A percentile compares a stretch with the other conserved stretches of the same genome.
Evolutionary conservation across 1,140 invertebrate genomes (phyloP).

Genomic region (Latrodectus geometricus): DNA sequence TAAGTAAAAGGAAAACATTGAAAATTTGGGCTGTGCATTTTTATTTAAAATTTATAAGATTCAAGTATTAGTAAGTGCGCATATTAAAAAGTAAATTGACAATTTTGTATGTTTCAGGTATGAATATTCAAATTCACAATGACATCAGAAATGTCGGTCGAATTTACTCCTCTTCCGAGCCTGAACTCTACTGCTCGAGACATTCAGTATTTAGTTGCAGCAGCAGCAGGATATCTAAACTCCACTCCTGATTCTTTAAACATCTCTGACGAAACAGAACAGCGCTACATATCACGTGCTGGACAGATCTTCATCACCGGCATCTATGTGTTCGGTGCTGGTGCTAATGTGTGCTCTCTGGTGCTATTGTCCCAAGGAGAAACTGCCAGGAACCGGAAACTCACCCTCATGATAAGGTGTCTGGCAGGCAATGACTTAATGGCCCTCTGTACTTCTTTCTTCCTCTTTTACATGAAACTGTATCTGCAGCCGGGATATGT

Average conservation of each 20-base stretch:
- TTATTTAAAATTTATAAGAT: too few relatives aligned
- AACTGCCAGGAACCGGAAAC: conserved; percentile 76
- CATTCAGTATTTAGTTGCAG: not conserved
- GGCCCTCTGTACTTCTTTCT: conserved; percentile 72
- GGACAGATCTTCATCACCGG: conserved; percentile 40
- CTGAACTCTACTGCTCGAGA: not conserved
- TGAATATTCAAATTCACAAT: not conserved
- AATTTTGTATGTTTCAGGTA: not conserved
- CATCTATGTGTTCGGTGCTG: conserved; percentile 50
- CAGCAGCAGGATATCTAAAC: not conserved
- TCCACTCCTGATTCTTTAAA: conserved; percentile 7
- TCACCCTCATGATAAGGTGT: conserved; percentile 81
- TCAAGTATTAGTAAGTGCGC: too few relatives aligned
- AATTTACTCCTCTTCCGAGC: not conserved
- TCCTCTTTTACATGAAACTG: conserved; percentile 74
- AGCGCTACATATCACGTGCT: conserved; percentile 26
- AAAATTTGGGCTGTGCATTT: too few relatives aligned
- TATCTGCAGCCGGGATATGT: conserved; percentile 66
- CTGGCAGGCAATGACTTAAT: conserved; percentile 81
- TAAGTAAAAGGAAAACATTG: too few relatives aligned
- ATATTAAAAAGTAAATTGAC: too few relatives aligned
- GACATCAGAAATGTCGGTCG: not conserved
- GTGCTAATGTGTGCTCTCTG: conserved; percentile 41
- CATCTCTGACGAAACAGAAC: not conserved
- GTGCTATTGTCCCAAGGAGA: conserved; percentile 66